Conservation (phyloP, 1,140 invertebrate genomes). For the Nylanderia fulva region DNA sequence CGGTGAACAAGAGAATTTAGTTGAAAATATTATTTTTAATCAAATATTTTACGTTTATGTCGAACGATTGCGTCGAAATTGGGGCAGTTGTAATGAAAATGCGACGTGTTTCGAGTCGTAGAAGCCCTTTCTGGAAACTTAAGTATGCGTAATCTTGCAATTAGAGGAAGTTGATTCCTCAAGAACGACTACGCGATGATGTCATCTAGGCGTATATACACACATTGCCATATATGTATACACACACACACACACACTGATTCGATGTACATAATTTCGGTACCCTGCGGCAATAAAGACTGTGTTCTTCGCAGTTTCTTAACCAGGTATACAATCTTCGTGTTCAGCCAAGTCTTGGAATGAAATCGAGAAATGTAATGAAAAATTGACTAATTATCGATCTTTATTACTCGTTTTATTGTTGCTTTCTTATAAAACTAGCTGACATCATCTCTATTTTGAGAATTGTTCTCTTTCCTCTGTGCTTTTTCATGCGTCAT, state of each 20-base stretch:
- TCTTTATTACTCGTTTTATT: no score
- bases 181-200: conserved; percentile 26
- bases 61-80: background rate
- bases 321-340: background rate
- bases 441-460: no score
- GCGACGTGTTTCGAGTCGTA: background rate
- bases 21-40: background rate
- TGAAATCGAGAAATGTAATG: background rate
- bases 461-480: background rate
- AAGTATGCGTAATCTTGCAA: background rate
- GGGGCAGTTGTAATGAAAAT: background rate
- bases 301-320: background rate
- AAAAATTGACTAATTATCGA: background rate
- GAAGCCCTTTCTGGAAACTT: background rate
- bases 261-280: background rate
- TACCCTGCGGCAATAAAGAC: background rate
- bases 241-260: background rate
- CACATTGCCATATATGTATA: no score
- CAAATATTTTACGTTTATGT: background rate
- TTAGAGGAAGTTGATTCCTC: background rate
- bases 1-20: background rate
- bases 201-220: conserved; percentile 20
- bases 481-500: no score
- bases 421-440: no score
- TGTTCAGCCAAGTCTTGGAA: background rate